Percentiles rank a stretch among this genome's conserved stretches.
Conservation (phyloP, 2,113 vertebrate genomes). For the Cyprinodon tularosa region DNA sequence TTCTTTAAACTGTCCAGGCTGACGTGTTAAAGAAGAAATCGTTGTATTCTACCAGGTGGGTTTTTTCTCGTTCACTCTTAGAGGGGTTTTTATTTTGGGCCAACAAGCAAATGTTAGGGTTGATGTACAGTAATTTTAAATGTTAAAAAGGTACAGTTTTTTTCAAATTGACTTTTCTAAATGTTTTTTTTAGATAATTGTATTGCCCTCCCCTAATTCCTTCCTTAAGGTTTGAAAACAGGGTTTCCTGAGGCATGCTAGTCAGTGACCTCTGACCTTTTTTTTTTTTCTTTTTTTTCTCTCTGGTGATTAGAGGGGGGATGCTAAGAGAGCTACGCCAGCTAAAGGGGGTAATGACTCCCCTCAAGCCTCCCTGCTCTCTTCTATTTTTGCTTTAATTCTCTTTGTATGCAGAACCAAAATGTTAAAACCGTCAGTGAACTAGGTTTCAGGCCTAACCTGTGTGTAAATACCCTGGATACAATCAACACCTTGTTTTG, state of each 20-base stretch:
- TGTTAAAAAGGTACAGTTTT: slow-evolving; percentile 74
- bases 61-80: slow-evolving; percentile 41
- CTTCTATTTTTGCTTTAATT: slow-evolving; percentile 75
- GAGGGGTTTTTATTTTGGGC: slow-evolving; percentile 44
- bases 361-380: slow-evolving; percentile 62
- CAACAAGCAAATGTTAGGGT: slow-evolving; percentile 64
- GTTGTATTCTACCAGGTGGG: slow-evolving; percentile 54
- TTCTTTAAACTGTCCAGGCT: slow-evolving; percentile 44
- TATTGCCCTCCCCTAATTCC: slow-evolving; percentile 58
- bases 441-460: slow-evolving; percentile 75
- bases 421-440: slow-evolving; percentile 74
- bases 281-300: slow-evolving; percentile 40
- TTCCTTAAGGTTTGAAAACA: slow-evolving; percentile 79
- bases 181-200: slow-evolving; percentile 49
- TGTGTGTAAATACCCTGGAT: slow-evolving; percentile 79
- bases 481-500: slow-evolving; percentile 78
- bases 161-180: slow-evolving; percentile 70
- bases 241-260: slow-evolving; percentile 79
- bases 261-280: slow-evolving; percentile 77
- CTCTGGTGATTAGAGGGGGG: slow-evolving; percentile 57
- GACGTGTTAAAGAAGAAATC: slow-evolving; percentile 41
- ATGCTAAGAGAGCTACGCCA: slow-evolving; percentile 64
- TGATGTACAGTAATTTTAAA: slow-evolving; percentile 76
- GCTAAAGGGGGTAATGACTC: slow-evolving; percentile 52
- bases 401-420: slow-evolving; percentile 83